Evolutionary conservation across 2,113 vertebrate species (phyloP).

Genomic region (Trogon melanurus): DNA sequence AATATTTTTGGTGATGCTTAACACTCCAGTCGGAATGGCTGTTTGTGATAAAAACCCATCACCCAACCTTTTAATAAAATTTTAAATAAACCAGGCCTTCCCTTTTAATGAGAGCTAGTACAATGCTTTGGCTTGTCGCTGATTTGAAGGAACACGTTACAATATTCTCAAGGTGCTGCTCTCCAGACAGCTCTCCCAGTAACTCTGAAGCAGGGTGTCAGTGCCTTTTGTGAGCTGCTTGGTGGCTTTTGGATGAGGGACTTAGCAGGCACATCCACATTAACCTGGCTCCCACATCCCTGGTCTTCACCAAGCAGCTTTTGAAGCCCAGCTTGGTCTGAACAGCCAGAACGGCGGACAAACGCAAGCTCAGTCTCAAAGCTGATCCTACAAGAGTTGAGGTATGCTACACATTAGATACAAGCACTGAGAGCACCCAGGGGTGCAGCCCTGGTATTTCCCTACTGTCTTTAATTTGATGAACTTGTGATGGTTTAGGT

Average conservation of each 20-base stretch:
- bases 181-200: neutral
- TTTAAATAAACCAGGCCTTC: constrained; percentile 17
- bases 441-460: neutral
- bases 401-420: neutral
- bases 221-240: neutral
- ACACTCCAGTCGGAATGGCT: constrained; percentile 8
- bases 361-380: neutral
- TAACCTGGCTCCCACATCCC: neutral
- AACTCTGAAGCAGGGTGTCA: neutral
- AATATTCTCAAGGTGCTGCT: neutral
- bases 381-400: neutral
- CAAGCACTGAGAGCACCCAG: neutral
- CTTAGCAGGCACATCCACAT: neutral
- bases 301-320: neutral
- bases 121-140: neutral
- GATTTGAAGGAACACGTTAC: neutral
- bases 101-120: constrained; percentile 12
- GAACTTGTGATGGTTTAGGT: neutral
- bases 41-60: neutral
- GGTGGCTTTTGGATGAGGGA: neutral
- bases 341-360: neutral
- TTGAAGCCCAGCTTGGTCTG: neutral
- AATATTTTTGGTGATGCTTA: constrained; percentile 26
- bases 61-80: neutral
- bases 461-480: neutral